A percentile compares a stretch with the other conserved stretches of the same genome.
phyloP scores from a whole-genome alignment of 2,888 invertebrate genomes.

The Volucella inanis region DNA sequence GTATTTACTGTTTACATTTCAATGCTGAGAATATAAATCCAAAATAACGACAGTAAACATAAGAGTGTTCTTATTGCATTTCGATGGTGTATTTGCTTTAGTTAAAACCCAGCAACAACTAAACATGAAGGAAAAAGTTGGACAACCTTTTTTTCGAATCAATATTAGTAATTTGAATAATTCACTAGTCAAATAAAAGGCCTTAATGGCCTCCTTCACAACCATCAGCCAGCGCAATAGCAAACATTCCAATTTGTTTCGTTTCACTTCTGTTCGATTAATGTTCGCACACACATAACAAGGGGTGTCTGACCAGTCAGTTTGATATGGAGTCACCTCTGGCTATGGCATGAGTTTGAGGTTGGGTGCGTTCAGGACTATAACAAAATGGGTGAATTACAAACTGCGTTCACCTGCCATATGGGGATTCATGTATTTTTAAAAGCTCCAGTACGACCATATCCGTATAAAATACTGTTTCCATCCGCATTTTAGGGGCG shows the following conservation, averaged over 20 bases:
- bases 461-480: slow-evolving; percentile 42
- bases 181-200: slow-evolving; percentile 83
- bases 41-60: slow-evolving; percentile 69
- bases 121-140: slow-evolving; percentile 76
- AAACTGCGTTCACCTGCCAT: slow-evolving; percentile 55
- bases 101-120: slow-evolving; percentile 81
- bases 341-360: slow-evolving; percentile 8
- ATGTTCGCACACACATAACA: slow-evolving; percentile 68
- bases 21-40: slow-evolving; percentile 69
- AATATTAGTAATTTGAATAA: slow-evolving; percentile 84
- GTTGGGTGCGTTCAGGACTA: slow-evolving; percentile 53
- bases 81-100: slow-evolving; percentile 81
- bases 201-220: slow-evolving; percentile 81
- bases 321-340: slow-evolving; percentile 29
- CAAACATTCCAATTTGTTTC: slow-evolving; percentile 74
- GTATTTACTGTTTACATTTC: slow-evolving; percentile 57
- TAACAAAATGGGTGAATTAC: slow-evolving; percentile 62
- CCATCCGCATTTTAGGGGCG: slow-evolving; percentile 52
- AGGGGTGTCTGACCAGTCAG: slow-evolving; percentile 53
- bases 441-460: slow-evolving; percentile 43
- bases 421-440: slow-evolving; percentile 63
- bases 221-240: slow-evolving; percentile 67
- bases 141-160: slow-evolving; percentile 79
- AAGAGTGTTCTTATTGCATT: slow-evolving; percentile 80
- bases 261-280: slow-evolving; percentile 75